These are phyloP conservation scores for Balearica regulorum DNA, from an alignment of 2,797 vertebrate species.

Conservation along the genomic window DNA sequence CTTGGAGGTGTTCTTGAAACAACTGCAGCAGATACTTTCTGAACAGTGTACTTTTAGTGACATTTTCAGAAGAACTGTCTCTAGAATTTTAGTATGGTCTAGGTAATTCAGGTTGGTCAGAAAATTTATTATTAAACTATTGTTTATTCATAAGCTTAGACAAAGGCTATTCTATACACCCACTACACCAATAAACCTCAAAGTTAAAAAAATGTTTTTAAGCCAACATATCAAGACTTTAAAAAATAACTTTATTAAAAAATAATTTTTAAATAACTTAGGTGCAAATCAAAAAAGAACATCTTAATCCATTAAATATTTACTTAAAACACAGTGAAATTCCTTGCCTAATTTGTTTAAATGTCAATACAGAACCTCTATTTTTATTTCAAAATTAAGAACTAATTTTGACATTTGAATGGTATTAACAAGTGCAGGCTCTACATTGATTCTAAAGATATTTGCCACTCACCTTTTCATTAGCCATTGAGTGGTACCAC, in stretches of 20 bases:
- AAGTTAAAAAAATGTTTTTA: not conserved
- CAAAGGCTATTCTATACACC: not conserved
- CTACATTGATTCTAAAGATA: not conserved
- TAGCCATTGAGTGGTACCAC: conserved; percentile 99
- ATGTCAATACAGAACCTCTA: not conserved
- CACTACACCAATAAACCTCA: not conserved
- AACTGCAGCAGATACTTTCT: not conserved
- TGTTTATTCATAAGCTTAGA: not conserved
- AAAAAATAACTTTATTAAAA: not conserved
- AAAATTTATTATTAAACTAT: not conserved
- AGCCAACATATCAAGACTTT: not conserved
- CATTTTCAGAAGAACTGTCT: not conserved
- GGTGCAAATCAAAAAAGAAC: not conserved
- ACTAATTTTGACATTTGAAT: not conserved
- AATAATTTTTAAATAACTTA: not conserved
- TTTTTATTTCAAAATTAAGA: not conserved
- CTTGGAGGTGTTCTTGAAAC: not conserved
- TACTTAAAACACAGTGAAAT: not conserved
- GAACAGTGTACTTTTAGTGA: not conserved
- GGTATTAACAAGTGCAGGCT: not conserved
- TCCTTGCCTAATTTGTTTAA: not conserved
- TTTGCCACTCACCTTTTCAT: conserved; percentile 84
- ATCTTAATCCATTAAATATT: not conserved
- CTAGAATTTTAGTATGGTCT: not conserved
- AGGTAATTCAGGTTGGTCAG: not conserved